Evolutionary conservation across 2,888 invertebrate species (phyloP).

Genomic region (Theretra japonica): DNA sequence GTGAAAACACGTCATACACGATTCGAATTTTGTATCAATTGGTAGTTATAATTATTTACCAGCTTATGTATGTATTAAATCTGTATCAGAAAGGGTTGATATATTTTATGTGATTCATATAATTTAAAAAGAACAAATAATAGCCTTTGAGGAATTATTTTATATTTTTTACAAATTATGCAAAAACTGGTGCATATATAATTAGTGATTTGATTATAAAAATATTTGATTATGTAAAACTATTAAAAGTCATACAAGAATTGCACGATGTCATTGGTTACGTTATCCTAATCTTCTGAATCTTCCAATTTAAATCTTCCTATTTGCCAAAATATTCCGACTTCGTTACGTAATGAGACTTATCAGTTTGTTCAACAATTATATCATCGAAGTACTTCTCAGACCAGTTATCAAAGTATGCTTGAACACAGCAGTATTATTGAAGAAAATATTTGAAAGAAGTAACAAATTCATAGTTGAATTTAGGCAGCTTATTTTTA

Average conservation of each 20-base stretch:
- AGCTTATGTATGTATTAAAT: neutral
- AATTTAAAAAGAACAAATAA: neutral
- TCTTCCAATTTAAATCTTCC: constrained; percentile 21
- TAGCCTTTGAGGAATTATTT: neutral
- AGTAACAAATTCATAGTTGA: too few relatives aligned
- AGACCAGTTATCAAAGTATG: too few relatives aligned
- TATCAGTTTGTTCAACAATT: neutral
- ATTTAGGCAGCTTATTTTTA: too few relatives aligned
- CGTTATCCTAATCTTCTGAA: constrained; percentile 7
- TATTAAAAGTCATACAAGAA: constrained; percentile 2
- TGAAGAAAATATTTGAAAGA: too few relatives aligned
- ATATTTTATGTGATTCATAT: neutral
- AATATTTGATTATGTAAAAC: neutral
- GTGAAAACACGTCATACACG: neutral
- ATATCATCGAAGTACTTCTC: too few relatives aligned
- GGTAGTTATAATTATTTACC: neutral
- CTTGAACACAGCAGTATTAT: too few relatives aligned
- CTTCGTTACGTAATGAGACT: neutral
- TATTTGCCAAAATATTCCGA: constrained; percentile 18
- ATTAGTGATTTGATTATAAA: neutral
- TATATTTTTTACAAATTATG: neutral
- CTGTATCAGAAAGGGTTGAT: neutral
- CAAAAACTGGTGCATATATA: neutral
- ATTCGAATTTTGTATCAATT: neutral
- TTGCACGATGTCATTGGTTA: neutral